A percentile compares a stretch with the other conserved stretches of the same genome.
These are phyloP conservation scores for Phalacrocorax brasilianus DNA, from an alignment of 2,113 vertebrate species.

Conservation along the genomic window DNA sequence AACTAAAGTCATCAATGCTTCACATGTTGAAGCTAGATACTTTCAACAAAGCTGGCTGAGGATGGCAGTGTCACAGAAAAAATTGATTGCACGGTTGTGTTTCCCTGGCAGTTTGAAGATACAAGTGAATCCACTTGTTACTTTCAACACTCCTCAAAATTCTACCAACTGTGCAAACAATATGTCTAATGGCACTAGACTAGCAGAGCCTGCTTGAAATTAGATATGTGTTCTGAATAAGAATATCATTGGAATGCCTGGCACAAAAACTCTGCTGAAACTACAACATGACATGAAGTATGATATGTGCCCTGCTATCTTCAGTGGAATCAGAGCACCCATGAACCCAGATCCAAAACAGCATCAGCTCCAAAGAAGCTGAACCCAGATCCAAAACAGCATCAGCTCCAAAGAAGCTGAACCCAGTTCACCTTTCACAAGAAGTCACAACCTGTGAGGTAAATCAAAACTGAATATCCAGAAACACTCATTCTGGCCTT, in stretches of 20 bases:
- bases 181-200: conserved; percentile 53
- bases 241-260: neutral
- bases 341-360: neutral
- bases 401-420: neutral
- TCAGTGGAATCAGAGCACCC: neutral
- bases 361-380: neutral
- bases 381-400: neutral
- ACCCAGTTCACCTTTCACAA: neutral
- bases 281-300: neutral
- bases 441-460: neutral
- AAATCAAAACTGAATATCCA: neutral
- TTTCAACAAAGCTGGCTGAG: conserved; percentile 31
- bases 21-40: neutral
- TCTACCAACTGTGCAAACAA: conserved; percentile 58
- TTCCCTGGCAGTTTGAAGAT: conserved; percentile 39
- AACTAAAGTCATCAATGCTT: neutral
- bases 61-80: neutral
- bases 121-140: conserved; percentile 43
- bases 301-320: neutral
- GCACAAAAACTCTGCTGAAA: conserved; percentile 32
- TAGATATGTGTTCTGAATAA: conserved; percentile 46
- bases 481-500: neutral
- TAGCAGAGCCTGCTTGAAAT: conserved; percentile 32
- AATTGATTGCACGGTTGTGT: neutral
- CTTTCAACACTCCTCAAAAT: conserved; percentile 40